A percentile compares a stretch with the other conserved stretches of the same genome.
These are phyloP conservation scores for Passer domesticus DNA, from an alignment of 2,113 vertebrate genomes.

Conservation along the genomic window DNA sequence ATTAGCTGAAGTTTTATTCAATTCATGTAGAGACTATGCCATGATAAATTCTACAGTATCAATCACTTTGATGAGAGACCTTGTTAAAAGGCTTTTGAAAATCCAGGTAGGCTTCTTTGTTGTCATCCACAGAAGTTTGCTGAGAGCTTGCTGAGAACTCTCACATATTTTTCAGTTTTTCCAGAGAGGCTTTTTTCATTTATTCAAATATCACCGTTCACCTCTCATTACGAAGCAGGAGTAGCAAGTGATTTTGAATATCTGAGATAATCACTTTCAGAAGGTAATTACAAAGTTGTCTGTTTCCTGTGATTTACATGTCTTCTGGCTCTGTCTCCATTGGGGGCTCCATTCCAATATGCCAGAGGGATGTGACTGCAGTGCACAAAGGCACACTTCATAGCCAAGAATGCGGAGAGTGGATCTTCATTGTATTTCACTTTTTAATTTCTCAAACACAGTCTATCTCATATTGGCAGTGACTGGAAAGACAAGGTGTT, in stretches of 20 bases:
- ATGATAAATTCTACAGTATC: neutral
- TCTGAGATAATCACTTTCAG: conserved; percentile 12
- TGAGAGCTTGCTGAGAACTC: neutral
- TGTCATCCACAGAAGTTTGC: neutral
- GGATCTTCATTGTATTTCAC: neutral
- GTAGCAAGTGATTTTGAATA: conserved; percentile 14
- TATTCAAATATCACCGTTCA: neutral
- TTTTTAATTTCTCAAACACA: neutral
- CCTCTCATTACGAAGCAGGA: neutral
- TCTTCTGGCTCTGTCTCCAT: neutral
- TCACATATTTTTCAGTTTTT: neutral
- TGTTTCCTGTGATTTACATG: conserved; percentile 10
- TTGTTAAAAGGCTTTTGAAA: conserved; percentile 9
- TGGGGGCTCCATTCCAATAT: neutral
- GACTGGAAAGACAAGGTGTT: neutral
- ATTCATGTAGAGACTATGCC: neutral
- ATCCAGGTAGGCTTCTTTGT: neutral
- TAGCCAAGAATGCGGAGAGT: neutral
- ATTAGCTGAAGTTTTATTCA: conserved; percentile 16
- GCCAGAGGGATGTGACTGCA: neutral
- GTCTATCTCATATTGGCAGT: neutral
- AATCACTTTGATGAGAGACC: neutral
- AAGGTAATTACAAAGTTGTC: conserved; percentile 28
- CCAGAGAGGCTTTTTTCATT: neutral
- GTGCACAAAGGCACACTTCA: neutral